Evolutionary conservation across 1,140 invertebrate genomes (phyloP), one percentile per base, ranked within the genome.

Genomic region (Nilaparvata lugens): DNA sequence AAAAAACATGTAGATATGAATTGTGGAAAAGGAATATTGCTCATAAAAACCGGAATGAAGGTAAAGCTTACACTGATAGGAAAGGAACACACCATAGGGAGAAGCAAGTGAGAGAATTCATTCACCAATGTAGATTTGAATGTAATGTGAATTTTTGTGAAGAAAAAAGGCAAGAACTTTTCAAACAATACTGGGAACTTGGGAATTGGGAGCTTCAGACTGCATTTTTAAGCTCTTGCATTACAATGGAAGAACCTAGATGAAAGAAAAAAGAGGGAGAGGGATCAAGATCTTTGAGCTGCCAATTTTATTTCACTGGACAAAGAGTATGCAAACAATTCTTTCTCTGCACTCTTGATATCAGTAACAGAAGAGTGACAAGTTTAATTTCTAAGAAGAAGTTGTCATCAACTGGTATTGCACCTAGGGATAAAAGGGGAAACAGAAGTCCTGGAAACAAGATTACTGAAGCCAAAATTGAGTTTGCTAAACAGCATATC

Each of bases 161-260:
- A 58, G 23, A 52, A n/a, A 7, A 61, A 31, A 31, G 63, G 19
- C 56, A 63, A 62, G 51, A 64, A 28, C 43, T 65, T 1, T 63
- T 64, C 35, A 48, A 60, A 18, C 14, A 65, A 18, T 65, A 56
- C 28, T 64, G 64, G 62, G 11, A 60, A 60, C 2, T 65, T 24
- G 64, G 64, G 42, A 28, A 63, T 53, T 54, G 52, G 57, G 52
- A 63, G 14, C 31, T 64, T 19, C 62, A 71, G 51, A 38, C 56
- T n/a, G 16, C 62, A 31, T 62, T 54, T 38, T 31, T 62, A 54
- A 58, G 66, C 38, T 25, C 43, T 7, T 35, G 6, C 3, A 56
- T 56, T 14, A 56, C 4, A 16, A 4, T 56, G 38, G 7, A 56
- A 16, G 25, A 56, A 9, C 28, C 28, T 9, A n/a, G n/a, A 7